Percentiles rank a stretch among this genome's conserved stretches.
These are phyloP conservation scores for Dicyrtomina minuta DNA, from an alignment of 2,888 invertebrate species.

Conservation along the genomic window DNA sequence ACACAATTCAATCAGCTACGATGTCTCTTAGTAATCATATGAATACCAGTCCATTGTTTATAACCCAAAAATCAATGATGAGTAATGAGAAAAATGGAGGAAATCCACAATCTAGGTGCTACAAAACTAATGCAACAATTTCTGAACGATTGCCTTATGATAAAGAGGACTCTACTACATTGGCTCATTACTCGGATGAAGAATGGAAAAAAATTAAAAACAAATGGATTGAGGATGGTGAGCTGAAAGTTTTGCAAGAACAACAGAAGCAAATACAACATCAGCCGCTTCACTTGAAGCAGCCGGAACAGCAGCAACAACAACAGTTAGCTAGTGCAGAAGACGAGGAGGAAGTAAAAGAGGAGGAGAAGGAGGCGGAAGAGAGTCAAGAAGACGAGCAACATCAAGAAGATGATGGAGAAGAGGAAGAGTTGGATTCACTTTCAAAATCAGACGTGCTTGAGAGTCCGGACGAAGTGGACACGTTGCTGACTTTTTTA, in stretches of 20 bases:
- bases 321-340: neutral
- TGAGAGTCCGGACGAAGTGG: conserved; percentile 40
- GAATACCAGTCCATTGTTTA: conserved; percentile 18
- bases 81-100: conserved; percentile 21
- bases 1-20: conserved; percentile 20
- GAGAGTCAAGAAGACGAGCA: neutral
- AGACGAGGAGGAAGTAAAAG: neutral
- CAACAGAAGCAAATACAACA: neutral
- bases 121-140: conserved; percentile 4
- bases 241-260: neutral
- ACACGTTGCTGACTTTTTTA: conserved; percentile 49
- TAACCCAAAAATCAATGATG: conserved; percentile 8
- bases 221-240: conserved; percentile 10
- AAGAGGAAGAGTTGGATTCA: neutral
- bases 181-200: conserved; percentile 17
- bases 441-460: neutral
- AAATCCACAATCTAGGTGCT: conserved; percentile 8
- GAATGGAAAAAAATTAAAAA: conserved; percentile 6
- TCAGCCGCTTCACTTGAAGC: neutral
- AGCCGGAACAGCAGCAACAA: conserved; percentile 15
- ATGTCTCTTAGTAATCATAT: conserved; percentile 25
- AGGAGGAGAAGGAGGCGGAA: neutral
- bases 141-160: conserved; percentile 17
- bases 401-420: neutral
- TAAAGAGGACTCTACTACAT: conserved; percentile 9